Conservation (phyloP, 1,140 invertebrate species). For the Hyles vespertilio region DNA sequence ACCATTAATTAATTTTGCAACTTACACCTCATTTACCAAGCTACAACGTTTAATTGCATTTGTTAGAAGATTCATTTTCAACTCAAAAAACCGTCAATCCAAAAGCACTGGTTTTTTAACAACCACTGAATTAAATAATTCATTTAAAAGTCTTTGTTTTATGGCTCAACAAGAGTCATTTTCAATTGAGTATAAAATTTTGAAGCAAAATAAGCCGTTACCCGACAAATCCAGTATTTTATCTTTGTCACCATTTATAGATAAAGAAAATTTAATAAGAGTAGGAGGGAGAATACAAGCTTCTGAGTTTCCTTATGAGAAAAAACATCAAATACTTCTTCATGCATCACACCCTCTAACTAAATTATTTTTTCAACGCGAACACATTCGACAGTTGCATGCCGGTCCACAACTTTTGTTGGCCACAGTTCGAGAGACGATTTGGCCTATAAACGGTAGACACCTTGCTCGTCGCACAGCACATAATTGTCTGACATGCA, state of each 20-base stretch:
- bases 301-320: slow-evolving; percentile 15
- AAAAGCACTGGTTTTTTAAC: slow-evolving; percentile 1
- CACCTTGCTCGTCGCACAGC: slow-evolving; percentile 4
- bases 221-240: neutral
- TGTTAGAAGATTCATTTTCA: slow-evolving; percentile 10
- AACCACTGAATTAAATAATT: slow-evolving; percentile 11
- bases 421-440: slow-evolving; percentile 5
- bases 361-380: slow-evolving; percentile 10
- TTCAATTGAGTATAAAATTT: slow-evolving; percentile 3
- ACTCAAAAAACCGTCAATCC: neutral
- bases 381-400: slow-evolving; percentile 11
- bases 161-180: slow-evolving; percentile 13
- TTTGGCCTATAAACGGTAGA: slow-evolving; percentile 16
- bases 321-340: slow-evolving; percentile 22
- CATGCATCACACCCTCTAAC: slow-evolving; percentile 12
- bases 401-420: slow-evolving; percentile 13
- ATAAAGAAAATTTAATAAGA: slow-evolving; percentile 15
- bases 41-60: slow-evolving; percentile 2
- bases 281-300: slow-evolving; percentile 17
- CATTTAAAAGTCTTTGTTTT: slow-evolving; percentile 1
- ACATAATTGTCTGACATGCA: slow-evolving; percentile 11
- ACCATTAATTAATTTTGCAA: neutral
- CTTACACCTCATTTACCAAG: slow-evolving; percentile 7
- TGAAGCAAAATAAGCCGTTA: slow-evolving; percentile 3
- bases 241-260: slow-evolving; percentile 14